A percentile compares a stretch with the other conserved stretches of the same genome.
phyloP scores from a whole-genome alignment of 2,888 invertebrate species.

The Drosophila tanythrix region DNA sequence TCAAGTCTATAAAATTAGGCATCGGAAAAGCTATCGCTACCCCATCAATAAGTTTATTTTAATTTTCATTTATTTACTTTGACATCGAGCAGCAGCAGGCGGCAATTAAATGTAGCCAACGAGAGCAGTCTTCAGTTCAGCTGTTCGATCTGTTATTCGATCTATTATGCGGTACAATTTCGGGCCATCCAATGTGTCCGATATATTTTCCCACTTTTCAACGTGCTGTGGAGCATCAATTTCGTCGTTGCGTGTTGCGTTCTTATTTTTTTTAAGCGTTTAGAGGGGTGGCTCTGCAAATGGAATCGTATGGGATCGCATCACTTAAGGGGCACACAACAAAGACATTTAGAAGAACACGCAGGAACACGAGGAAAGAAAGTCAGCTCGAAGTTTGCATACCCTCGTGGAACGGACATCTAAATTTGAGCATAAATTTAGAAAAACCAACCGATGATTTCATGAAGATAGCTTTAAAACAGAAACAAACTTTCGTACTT shows the following conservation, averaged over 20 bases:
- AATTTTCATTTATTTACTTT: conserved; percentile 80
- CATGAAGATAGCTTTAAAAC: neutral
- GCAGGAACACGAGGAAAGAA: neutral
- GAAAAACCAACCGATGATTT: neutral
- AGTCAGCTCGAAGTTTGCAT: neutral
- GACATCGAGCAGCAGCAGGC: conserved; percentile 73
- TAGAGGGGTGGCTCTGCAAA: conserved; percentile 11
- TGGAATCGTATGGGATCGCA: conserved; percentile 57
- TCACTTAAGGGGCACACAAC: conserved; percentile 62
- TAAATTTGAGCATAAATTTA: neutral
- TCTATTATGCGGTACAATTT: conserved; percentile 36
- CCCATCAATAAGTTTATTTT: conserved; percentile 74
- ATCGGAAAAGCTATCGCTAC: conserved; percentile 36
- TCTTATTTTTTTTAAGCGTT: conserved; percentile 39
- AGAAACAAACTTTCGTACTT: neutral
- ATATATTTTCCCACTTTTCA: conserved; percentile 30
- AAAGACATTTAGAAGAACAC: conserved; percentile 13
- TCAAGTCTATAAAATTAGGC: conserved; percentile 50
- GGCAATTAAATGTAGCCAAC: conserved; percentile 80
- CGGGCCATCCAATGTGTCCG: conserved; percentile 16
- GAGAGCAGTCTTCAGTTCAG: conserved; percentile 53
- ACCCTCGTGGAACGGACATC: neutral
- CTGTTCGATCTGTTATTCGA: conserved; percentile 13
- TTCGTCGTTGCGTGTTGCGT: conserved; percentile 35
- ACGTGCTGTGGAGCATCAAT: conserved; percentile 49